Evolutionary conservation across 2,113 vertebrate genomes (phyloP).

Genomic region (Pomatorhinus ruficollis): DNA sequence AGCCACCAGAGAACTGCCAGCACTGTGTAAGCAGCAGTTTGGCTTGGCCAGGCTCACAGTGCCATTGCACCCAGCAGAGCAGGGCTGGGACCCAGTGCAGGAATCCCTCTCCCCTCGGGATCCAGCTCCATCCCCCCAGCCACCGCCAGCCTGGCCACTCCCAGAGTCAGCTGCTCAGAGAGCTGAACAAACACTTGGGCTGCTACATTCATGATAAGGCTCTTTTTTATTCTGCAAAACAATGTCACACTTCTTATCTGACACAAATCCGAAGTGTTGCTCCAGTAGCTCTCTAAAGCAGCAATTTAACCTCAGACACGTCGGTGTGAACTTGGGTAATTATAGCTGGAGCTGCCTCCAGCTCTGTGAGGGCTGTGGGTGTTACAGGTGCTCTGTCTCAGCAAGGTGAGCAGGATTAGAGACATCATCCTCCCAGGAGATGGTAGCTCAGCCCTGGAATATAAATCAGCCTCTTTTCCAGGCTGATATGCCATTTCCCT

Average conservation of each 20-base stretch:
- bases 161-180: background rate
- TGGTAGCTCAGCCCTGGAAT: background rate
- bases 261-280: background rate
- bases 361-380: background rate
- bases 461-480: background rate
- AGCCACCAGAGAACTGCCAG: background rate
- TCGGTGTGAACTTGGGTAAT: background rate
- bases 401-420: background rate
- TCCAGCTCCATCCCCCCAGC: background rate
- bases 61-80: accelerated
- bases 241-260: constrained; percentile 20
- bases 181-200: background rate
- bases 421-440: background rate
- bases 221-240: constrained; percentile 7
- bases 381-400: constrained; percentile 21
- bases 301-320: background rate
- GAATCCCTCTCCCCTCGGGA: background rate
- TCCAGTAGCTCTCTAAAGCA: background rate
- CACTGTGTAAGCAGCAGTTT: background rate
- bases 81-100: background rate
- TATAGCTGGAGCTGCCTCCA: background rate
- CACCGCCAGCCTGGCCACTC: background rate
- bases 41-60: background rate
- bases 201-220: background rate
- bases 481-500: background rate